Base-by-base conservation (phyloP, 2,888 invertebrate genomes). In the Eulithis prunata region DNA sequence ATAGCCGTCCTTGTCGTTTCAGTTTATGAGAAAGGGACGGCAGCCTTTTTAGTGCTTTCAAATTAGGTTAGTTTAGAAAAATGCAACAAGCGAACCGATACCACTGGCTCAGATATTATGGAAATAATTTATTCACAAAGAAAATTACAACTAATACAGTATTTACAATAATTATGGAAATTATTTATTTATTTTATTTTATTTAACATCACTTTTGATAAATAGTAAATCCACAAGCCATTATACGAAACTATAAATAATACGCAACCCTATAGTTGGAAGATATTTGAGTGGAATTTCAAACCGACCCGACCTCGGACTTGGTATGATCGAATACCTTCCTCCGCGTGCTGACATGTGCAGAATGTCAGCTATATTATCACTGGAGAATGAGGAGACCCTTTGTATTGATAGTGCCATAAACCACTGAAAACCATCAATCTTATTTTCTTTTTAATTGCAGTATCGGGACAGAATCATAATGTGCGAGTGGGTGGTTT, bases 271-370 rank as follows among this genome's bases (percentile, higher is more conserved):
- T 66, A 61, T 47, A 61, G 53, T 62, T 45, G 75, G 83, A 86
- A 82, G 83, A 89, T 88, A 83, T 88, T 83, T 83, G 76, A 88
- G 89, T 89, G 89, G 88, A 90, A 90, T 90, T 89, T 86, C 85
- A 82, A 79, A 77, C 71, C 76, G 58, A 62, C 84, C 83, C 79
- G 77, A 36, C 57, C 81, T 76, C 73, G 79, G 75, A 75, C 75
- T 74, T 81, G 82, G 85, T 86, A 88, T 87, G 85, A 88, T 88
- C 86, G 84, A 86, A 87, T 85, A 87, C 82, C 63, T 73, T 70
- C 70, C 74, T 52, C 59, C 21, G 46, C 51, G 41, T 58, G 45
- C 8, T 57, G 57, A 55, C 46, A 74, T 78, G 75, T 74, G 72
- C 78, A 77, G 68, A 68, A 68, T 68, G 68, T 57, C 57, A 11